Evolutionary conservation across 2,113 vertebrate genomes (phyloP).

Genomic region (Oreocharis arfaki): DNA sequence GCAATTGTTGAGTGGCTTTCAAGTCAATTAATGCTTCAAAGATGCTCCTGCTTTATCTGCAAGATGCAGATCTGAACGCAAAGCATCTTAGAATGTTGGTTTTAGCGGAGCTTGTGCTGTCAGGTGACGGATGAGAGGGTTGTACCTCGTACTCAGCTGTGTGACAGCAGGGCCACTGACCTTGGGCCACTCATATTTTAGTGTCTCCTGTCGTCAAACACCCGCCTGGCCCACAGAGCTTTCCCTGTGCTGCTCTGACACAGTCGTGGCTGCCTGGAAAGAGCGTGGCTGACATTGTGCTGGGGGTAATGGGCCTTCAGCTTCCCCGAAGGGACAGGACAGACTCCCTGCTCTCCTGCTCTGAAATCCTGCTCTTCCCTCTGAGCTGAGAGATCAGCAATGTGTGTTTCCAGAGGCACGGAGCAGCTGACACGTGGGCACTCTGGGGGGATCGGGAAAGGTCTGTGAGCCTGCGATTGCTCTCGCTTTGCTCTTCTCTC

Average conservation of each 20-base stretch:
- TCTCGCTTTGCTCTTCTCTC: not conserved
- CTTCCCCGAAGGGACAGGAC: not conserved
- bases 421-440: not conserved
- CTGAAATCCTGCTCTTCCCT: not conserved
- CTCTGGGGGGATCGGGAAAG: rapidly evolving
- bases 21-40: slow-evolving; percentile 8
- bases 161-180: not conserved
- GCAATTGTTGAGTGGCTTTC: not conserved
- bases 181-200: not conserved
- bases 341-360: not conserved
- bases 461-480: not conserved
- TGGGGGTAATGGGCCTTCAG: not conserved
- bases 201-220: not conserved
- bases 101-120: not conserved
- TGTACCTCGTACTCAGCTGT: not conserved
- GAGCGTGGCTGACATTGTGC: rapidly evolving
- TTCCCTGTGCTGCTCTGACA: not conserved
- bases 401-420: not conserved
- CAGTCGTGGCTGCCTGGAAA: not conserved
- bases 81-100: not conserved
- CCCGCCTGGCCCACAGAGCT: not conserved
- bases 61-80: not conserved
- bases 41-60: not conserved
- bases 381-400: not conserved
- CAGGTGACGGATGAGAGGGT: not conserved